Base-by-base conservation (phyloP, 2,888 invertebrate genomes). In the Xestia rhomboidea region DNA sequence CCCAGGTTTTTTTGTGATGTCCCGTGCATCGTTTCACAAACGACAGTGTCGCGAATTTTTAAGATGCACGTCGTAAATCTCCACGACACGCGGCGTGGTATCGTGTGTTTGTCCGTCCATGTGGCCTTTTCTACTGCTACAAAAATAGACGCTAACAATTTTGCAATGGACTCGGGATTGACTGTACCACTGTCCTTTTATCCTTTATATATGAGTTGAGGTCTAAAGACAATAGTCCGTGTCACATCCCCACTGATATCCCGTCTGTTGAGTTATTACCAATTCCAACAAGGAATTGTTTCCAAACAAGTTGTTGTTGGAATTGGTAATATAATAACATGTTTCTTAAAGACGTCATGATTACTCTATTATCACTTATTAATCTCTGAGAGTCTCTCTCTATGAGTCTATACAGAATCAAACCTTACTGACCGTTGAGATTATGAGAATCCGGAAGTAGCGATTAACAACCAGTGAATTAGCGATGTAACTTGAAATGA, bases 401-500 rank as follows among this genome's bases (percentile, higher is more conserved):
- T 38, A 38, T 46, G 21, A 24, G 1, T 62, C 15, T 27, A 34
- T 51, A 15, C 10, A 49, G 27, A 38, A 38, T 34, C 21, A 41
- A 18, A 27, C 38, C 18, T 7, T 15, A 4, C 30, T 38, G 18
- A 27, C 41, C 38, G 13, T 49, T 73, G 10, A 24, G 8, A 62
- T 27, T 51, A 6, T 18, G 15, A 15, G 27, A 57, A 7, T 27
- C 7, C 18, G 27, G 27, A 57, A 27, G 18, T 34, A 44, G 2
- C 27, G 24, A 44, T 62, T 44, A 27, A 62, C 49, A 70, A 60
- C 38, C 3, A 67, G 46, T 30, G 11, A 30, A 41, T 49, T 77
- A 15, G 21, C 8, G 49, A 41, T 30, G 30, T 34, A 38, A 73
- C 6, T 67, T 27, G 24, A 79, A 77, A 77, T 79, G 44, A 77